A percentile compares a stretch with the other conserved stretches of the same genome.
phyloP scores from a whole-genome alignment of 1,140 invertebrate species.

The Hylaeus anthracinus region DNA sequence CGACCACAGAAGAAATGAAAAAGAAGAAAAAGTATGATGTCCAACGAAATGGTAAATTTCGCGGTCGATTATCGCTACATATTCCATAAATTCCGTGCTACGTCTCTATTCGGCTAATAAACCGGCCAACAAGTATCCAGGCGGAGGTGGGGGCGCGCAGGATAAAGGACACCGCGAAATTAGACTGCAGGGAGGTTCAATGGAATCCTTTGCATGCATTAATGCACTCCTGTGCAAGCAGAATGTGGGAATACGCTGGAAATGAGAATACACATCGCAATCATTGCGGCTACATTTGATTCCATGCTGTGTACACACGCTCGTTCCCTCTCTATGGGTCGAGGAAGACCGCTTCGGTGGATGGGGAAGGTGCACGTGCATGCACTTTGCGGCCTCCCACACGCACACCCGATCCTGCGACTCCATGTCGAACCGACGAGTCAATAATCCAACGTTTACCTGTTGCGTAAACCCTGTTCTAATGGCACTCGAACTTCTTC shows the following conservation, averaged over 20 bases:
- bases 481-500: neutral
- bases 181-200: constrained; percentile 38
- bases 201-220: constrained; percentile 51
- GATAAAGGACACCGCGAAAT: constrained; percentile 44
- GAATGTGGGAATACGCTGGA: constrained; percentile 34
- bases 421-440: constrained; percentile 16
- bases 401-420: constrained; percentile 8
- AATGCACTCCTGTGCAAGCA: constrained; percentile 49
- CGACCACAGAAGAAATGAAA: too few relatives aligned
- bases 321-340: neutral
- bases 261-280: constrained; percentile 45
- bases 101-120: constrained; percentile 26
- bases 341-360: neutral
- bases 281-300: constrained; percentile 41
- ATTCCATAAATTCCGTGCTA: constrained; percentile 29
- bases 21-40: neutral
- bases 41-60: constrained; percentile 2
- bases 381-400: constrained; percentile 34
- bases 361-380: constrained; percentile 14
- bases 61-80: constrained; percentile 8
- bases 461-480: constrained; percentile 27
- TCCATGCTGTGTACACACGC: constrained; percentile 33
- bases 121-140: constrained; percentile 20
- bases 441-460: constrained; percentile 43
- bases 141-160: neutral